Evolutionary conservation across 2,888 invertebrate species (phyloP).

Genomic region (Leptogaster cylindrica): DNA sequence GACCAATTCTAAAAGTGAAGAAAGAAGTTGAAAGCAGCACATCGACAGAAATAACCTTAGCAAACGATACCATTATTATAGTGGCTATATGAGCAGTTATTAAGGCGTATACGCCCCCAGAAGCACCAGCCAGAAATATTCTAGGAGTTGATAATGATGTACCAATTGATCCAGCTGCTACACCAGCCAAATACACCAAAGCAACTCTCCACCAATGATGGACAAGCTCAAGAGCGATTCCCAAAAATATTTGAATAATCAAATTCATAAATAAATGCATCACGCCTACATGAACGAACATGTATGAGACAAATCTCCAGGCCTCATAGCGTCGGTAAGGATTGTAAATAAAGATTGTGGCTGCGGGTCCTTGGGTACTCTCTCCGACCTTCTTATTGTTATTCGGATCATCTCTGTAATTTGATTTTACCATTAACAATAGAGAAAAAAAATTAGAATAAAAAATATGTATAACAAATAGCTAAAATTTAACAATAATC

Average conservation of each 20-base stretch:
- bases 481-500: slow-evolving; percentile 51
- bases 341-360: slow-evolving; percentile 84
- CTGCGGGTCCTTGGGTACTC: slow-evolving; percentile 75
- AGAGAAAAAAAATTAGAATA: not conserved
- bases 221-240: slow-evolving; percentile 94
- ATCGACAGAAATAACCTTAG: not conserved
- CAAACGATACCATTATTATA: slow-evolving; percentile 74
- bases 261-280: slow-evolving; percentile 91
- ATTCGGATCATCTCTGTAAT: slow-evolving; percentile 60
- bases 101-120: slow-evolving; percentile 93
- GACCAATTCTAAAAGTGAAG: slow-evolving; percentile 80
- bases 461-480: not conserved
- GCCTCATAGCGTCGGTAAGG: slow-evolving; percentile 84
- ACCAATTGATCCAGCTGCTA: slow-evolving; percentile 82
- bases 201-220: slow-evolving; percentile 94
- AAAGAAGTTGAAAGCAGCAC: slow-evolving; percentile 7
- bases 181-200: slow-evolving; percentile 82
- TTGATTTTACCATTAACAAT: too few relatives aligned
- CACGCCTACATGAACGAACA: slow-evolving; percentile 93
- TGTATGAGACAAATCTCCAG: slow-evolving; percentile 94
- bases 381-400: slow-evolving; percentile 57
- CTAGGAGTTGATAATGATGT: slow-evolving; percentile 80
- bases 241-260: slow-evolving; percentile 88
- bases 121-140: slow-evolving; percentile 89
- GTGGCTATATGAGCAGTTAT: slow-evolving; percentile 93